Evolutionary conservation across 2,888 invertebrate genomes (phyloP).

Genomic region (Temnothorax rugatulus): DNA sequence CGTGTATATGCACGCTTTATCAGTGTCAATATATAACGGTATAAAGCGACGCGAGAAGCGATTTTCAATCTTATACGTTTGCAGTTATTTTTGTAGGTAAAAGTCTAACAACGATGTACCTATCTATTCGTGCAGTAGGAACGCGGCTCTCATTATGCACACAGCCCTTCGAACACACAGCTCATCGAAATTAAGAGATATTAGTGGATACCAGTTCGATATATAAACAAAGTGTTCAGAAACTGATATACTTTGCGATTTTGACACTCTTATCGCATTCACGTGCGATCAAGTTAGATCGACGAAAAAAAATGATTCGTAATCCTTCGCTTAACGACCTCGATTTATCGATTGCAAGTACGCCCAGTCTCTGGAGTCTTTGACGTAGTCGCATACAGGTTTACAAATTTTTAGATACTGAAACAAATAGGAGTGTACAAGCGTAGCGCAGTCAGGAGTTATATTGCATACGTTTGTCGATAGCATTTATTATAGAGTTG

Average conservation of each 20-base stretch:
- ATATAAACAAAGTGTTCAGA: slow-evolving; percentile 33
- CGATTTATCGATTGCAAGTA: slow-evolving; percentile 27
- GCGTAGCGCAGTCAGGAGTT: background rate
- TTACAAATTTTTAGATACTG: slow-evolving; percentile 24
- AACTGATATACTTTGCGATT: background rate
- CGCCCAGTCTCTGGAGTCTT: background rate
- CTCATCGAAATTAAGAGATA: slow-evolving; percentile 22
- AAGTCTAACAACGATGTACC: slow-evolving; percentile 48
- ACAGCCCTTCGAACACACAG: slow-evolving; percentile 19
- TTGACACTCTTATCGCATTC: background rate
- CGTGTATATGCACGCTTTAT: background rate
- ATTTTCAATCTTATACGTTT: slow-evolving; percentile 24
- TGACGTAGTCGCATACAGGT: slow-evolving; percentile 13
- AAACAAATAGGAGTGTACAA: slow-evolving; percentile 8
- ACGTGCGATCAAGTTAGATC: background rate
- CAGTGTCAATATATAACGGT: background rate
- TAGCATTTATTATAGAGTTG: slow-evolving; percentile 28
- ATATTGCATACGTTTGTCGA: slow-evolving; percentile 1
- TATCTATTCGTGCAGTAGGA: slow-evolving; percentile 16
- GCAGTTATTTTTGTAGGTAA: slow-evolving; percentile 48
- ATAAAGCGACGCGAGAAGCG: background rate
- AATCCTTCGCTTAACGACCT: background rate
- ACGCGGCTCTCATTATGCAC: slow-evolving; percentile 23
- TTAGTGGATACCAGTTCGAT: slow-evolving; percentile 13
- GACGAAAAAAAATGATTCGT: slow-evolving; percentile 1